Evolutionary conservation across 2,888 invertebrate species (phyloP).

Genomic region (Dysmachus trigonus): DNA sequence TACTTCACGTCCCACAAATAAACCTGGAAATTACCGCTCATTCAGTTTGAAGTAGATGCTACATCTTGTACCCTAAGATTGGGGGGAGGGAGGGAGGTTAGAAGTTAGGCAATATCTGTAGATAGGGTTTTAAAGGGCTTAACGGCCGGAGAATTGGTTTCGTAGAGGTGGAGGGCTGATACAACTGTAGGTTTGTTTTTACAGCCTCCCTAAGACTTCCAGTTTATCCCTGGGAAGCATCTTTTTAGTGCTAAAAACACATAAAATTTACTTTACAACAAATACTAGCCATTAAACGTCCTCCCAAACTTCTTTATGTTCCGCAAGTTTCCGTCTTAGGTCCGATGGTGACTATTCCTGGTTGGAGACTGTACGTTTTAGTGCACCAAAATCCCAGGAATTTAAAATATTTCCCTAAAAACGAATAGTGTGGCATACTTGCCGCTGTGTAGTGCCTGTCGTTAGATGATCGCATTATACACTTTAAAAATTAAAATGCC

Average conservation of each 20-base stretch:
- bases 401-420: too few relatives aligned
- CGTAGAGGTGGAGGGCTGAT: not conserved
- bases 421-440: too few relatives aligned
- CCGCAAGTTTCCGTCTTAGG: not conserved
- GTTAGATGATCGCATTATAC: too few relatives aligned
- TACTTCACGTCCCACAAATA: not conserved
- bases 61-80: not conserved
- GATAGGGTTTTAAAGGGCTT: not conserved
- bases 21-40: not conserved
- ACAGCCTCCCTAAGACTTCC: not conserved
- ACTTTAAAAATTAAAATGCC: not conserved
- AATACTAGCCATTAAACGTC: conserved; percentile 2
- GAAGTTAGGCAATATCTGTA: not conserved
- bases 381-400: too few relatives aligned
- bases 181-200: not conserved
- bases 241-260: conserved; percentile 15
- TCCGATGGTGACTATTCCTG: not conserved
- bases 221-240: not conserved
- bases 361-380: too few relatives aligned
- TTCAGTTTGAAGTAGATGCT: not conserved
- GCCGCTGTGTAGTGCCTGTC: too few relatives aligned
- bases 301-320: not conserved
- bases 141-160: not conserved
- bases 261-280: conserved; percentile 5
- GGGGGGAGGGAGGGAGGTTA: not conserved